Conservation (phyloP, 2,888 invertebrate species). For the Malacosoma neustria region DNA sequence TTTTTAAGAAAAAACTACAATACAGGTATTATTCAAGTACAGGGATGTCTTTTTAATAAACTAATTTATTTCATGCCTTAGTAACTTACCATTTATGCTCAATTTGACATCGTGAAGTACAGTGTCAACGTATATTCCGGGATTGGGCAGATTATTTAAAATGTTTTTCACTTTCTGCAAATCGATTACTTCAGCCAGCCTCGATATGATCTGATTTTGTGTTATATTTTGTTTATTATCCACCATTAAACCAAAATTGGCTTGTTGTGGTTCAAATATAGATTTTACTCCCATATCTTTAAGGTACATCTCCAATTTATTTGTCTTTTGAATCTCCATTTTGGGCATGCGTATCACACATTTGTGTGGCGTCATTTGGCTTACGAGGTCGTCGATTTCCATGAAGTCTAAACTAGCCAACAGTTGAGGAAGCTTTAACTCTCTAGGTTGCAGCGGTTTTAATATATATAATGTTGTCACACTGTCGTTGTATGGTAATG, state of each 20-base stretch:
- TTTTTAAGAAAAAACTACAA: too few relatives aligned
- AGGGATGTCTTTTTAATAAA: too few relatives aligned
- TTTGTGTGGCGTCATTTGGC: constrained; percentile 49
- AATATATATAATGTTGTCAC: constrained; percentile 79
- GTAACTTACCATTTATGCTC: constrained; percentile 64
- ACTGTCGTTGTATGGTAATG: constrained; percentile 82
- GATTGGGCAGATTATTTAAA: constrained; percentile 60
- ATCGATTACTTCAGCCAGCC: constrained; percentile 17
- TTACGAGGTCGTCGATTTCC: constrained; percentile 64
- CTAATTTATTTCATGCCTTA: too few relatives aligned
- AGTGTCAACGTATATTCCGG: constrained; percentile 76
- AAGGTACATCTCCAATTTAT: constrained; percentile 72
- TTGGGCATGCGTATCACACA: constrained; percentile 79
- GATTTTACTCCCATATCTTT: constrained; percentile 74
- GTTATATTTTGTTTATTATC: constrained; percentile 30
- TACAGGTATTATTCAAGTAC: too few relatives aligned
- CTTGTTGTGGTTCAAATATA: constrained; percentile 75
- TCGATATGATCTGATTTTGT: constrained; percentile 34
- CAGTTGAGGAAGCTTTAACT: constrained; percentile 54
- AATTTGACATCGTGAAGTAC: constrained; percentile 80
- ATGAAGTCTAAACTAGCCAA: constrained; percentile 59
- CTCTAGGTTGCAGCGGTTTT: constrained; percentile 65
- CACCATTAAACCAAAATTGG: constrained; percentile 81
- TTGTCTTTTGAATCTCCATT: constrained; percentile 78
- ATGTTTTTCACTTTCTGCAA: constrained; percentile 22